Base-by-base conservation (phyloP, 2,797 vertebrate species). In the Furcifer pardalis region DNA sequence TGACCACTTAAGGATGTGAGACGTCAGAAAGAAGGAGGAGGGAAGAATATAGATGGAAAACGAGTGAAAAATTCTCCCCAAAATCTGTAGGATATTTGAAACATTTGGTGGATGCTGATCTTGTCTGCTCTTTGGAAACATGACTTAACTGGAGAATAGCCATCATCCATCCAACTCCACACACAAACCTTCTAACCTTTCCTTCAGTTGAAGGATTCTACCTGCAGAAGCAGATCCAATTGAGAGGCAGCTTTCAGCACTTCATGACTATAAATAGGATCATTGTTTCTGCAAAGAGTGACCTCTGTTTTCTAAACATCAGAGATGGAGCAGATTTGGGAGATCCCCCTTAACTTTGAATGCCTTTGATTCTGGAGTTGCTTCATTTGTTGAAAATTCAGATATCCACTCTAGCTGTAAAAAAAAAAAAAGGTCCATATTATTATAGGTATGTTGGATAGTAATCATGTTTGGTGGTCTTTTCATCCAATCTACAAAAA, bases 1-100 rank as follows among this genome's bases (percentile, higher is more conserved):
- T 96, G 95, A 96, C 95, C 95, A 96, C 96, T 97, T 96, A 96
- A 94, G 95, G 88, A 95, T 90, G 91, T 90, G 93, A 96, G 93
- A 95, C 91, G 93, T 94, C 93, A 92, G 63, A 84, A 92, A 66
- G 84, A 77, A 92, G 63, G 13, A 56, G 91, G 94, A 91, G 81
- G 63, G 15, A 30, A 88, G 93, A 92, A 94, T 95, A 93, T 94
- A 94, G 96, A 87, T 89, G 46, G 25, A 23, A 60, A 77, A 87
- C 90, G 76, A 86, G 89, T 79, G 89, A 90, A 92, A 93, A 90
- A 83, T 86, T 90, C 80, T 90, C 83, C n/a, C n/a, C 87, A 76
- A 77, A 91, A 82, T 72, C 84, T 91, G 92, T 9, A 86, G 69
- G 77, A 89, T 88, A 59, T 76, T 91, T 93, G 66, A 94, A 93